phyloP scores from a whole-genome alignment of 1,140 invertebrate species.

The Cherax destructor region DNA sequence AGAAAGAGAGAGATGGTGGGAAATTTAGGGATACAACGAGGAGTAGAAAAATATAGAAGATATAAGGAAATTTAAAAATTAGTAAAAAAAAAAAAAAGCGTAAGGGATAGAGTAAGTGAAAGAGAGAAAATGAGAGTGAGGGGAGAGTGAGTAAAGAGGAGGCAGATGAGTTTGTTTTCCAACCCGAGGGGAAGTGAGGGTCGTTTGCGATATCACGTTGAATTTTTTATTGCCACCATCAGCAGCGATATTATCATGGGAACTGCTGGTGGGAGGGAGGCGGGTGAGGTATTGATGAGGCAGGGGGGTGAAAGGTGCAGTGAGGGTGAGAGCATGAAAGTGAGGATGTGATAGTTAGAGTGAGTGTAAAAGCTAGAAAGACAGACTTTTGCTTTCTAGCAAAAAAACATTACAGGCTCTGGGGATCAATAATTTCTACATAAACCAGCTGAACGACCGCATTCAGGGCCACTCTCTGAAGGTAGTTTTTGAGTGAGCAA shows the following conservation, averaged over 20 bases:
- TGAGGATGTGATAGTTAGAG: background rate
- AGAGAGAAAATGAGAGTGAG: background rate
- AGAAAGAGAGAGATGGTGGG: too few relatives aligned
- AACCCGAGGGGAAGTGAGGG: background rate
- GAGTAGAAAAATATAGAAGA: too few relatives aligned
- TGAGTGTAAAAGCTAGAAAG: background rate
- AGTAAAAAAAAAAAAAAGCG: too few relatives aligned
- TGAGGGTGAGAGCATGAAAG: background rate
- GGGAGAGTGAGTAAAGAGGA: background rate
- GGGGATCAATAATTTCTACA: too few relatives aligned
- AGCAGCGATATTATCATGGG: constrained; percentile 9
- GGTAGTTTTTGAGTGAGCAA: too few relatives aligned
- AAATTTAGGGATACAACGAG: too few relatives aligned
- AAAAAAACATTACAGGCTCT: too few relatives aligned
- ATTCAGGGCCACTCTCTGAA: too few relatives aligned
- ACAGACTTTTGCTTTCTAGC: background rate
- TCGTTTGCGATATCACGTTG: background rate
- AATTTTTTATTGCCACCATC: background rate
- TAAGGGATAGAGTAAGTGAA: too few relatives aligned
- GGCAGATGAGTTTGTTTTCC: constrained; percentile 12
- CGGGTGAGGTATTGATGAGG: background rate
- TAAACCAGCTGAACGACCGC: too few relatives aligned
- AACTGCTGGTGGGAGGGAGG: background rate
- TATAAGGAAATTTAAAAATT: too few relatives aligned
- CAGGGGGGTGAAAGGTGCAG: background rate